Conservation (phyloP, 2,797 vertebrate species). For the Corythornis leucogaster region DNA sequence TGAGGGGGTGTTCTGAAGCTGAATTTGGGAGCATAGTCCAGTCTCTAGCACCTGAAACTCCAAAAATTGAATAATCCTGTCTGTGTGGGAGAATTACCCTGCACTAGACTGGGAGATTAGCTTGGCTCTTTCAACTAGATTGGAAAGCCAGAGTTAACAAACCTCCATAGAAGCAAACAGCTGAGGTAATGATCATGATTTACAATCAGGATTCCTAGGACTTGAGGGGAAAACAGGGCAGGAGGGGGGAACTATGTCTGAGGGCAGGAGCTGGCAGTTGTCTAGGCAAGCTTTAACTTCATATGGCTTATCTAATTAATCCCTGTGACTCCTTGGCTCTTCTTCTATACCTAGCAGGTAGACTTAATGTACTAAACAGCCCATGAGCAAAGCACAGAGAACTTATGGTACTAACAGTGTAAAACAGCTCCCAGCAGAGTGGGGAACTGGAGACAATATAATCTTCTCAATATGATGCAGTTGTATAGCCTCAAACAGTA, state of each 20-base stretch:
- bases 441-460: neutral
- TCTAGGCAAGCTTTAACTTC: neutral
- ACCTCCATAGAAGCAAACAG: neutral
- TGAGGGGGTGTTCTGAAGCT: neutral
- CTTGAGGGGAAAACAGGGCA: neutral
- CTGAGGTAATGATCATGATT: neutral
- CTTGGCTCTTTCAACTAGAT: neutral
- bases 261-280: neutral
- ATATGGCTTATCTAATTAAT: neutral
- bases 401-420: neutral
- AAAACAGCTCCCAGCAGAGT: constrained; percentile 32
- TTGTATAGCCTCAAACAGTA: neutral
- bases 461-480: neutral
- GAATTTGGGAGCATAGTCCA: neutral
- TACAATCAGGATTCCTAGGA: neutral
- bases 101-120: neutral
- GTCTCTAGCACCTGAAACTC: neutral
- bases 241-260: neutral
- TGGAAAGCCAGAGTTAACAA: neutral
- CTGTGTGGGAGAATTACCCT: neutral
- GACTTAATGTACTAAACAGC: neutral
- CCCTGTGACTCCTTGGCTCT: neutral
- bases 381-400: neutral
- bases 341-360: neutral
- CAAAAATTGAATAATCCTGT: neutral